Evolutionary conservation across 1,140 invertebrate genomes (phyloP).

Genomic region (Aporrectodea caliginosa): DNA sequence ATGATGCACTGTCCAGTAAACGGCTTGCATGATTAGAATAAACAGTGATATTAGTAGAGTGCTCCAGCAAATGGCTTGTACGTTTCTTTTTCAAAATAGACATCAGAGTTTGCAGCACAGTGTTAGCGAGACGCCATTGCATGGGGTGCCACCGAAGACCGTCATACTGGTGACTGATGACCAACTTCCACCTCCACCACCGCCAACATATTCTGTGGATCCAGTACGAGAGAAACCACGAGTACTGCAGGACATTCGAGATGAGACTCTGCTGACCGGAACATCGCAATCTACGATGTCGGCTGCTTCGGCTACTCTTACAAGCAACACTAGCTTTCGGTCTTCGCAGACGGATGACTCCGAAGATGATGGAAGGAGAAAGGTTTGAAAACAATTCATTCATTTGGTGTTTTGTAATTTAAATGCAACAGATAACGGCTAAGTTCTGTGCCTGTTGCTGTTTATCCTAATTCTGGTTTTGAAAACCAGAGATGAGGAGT

Average conservation of each 20-base stretch:
- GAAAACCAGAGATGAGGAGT: no score
- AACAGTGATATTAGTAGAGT: no score
- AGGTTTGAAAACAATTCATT: no score
- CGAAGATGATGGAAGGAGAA: slow-evolving; percentile 31
- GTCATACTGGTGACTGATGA: not conserved
- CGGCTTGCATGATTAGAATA: no score
- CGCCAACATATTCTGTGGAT: not conserved
- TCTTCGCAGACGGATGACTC: slow-evolving; percentile 20
- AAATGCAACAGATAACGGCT: no score
- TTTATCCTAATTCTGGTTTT: no score
- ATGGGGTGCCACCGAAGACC: not conserved
- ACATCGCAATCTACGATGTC: slow-evolving; percentile 6
- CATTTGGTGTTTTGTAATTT: no score
- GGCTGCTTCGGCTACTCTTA: slow-evolving; percentile 11
- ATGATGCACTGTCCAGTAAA: no score
- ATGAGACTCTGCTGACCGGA: slow-evolving; percentile 6
- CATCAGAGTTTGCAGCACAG: slow-evolving; percentile 18
- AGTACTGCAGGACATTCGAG: not conserved
- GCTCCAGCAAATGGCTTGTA: no score
- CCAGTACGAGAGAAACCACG: not conserved
- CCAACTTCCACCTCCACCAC: not conserved
- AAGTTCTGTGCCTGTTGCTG: no score
- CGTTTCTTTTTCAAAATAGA: no score
- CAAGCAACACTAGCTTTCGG: slow-evolving; percentile 8
- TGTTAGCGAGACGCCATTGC: not conserved